Percentiles rank a stretch among this genome's conserved stretches.
Evolutionary conservation across 2,797 vertebrate genomes (phyloP).

Genomic region (Pogonophryne albipinna): DNA sequence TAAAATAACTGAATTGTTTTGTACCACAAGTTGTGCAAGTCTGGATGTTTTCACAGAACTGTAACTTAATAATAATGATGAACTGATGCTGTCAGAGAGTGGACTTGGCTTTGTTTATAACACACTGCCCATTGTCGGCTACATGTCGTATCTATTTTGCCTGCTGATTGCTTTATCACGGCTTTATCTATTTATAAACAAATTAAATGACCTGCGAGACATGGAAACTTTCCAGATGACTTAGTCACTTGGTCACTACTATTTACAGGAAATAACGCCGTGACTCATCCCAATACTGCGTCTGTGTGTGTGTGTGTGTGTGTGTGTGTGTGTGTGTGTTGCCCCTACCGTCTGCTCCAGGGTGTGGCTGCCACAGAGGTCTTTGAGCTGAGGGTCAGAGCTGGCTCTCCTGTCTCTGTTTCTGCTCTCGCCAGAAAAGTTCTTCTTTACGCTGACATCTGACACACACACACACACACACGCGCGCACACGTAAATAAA

Average conservation of each 20-base stretch:
- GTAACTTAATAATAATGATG: neutral
- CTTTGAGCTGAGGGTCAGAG: constrained; percentile 85
- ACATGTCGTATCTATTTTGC: neutral
- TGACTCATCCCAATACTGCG: constrained; percentile 39
- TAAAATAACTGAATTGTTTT: neutral
- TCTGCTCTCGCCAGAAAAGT: constrained; percentile 74
- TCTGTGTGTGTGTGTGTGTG: constrained; percentile 1
- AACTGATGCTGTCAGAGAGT: neutral
- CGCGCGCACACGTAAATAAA: constrained; percentile 37
- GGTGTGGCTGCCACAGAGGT: constrained; percentile 78
- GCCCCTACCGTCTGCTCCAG: constrained; percentile 80
- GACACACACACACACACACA: constrained; percentile 43
- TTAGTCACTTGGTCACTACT: constrained; percentile 32
- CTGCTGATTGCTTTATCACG: constrained; percentile 26
- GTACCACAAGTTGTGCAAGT: neutral
- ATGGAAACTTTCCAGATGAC: constrained; percentile 52
- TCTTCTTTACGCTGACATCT: constrained; percentile 89
- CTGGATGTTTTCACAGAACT: neutral
- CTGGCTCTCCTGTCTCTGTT: constrained; percentile 83
- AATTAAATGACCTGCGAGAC: constrained; percentile 20
- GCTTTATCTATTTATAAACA: constrained; percentile 42
- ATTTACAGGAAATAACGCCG: constrained; percentile 59
- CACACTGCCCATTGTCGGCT: constrained; percentile 3
- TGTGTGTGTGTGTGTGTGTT: constrained; percentile 5
- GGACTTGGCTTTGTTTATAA: constrained; percentile 12